phyloP scores from a whole-genome alignment of 2,797 vertebrate genomes.

The Myotis daubentonii region DNA sequence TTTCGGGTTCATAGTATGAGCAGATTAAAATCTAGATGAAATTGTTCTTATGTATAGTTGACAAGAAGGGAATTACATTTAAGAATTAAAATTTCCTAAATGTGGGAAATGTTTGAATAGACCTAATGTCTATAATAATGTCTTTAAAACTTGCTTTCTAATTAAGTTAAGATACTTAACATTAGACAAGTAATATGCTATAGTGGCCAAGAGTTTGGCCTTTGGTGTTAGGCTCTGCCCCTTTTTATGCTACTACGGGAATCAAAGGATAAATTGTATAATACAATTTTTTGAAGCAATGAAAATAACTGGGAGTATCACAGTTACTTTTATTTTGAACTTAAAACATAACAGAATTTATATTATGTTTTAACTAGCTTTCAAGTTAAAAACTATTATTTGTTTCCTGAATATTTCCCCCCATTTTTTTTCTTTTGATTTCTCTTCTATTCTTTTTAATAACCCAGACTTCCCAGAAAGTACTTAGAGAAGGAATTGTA shows the following conservation, averaged over 20 bases:
- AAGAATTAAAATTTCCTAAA: slow-evolving; percentile 25
- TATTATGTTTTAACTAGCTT: slow-evolving; percentile 45
- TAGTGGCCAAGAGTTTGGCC: not conserved
- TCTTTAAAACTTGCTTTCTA: slow-evolving; percentile 42
- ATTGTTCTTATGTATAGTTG: not conserved
- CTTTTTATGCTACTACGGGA: not conserved
- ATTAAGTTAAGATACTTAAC: slow-evolving; percentile 5
- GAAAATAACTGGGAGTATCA: not conserved
- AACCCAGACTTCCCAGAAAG: slow-evolving; percentile 21
- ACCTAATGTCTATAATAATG: not conserved
- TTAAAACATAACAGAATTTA: slow-evolving; percentile 6
- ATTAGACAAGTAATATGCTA: not conserved
- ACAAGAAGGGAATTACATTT: slow-evolving; percentile 33
- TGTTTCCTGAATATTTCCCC: slow-evolving; percentile 25
- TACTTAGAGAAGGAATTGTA: slow-evolving; percentile 29
- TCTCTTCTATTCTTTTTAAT: slow-evolving; percentile 29
- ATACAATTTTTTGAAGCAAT: not conserved
- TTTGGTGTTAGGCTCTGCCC: not conserved
- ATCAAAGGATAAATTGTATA: not conserved
- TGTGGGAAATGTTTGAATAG: not conserved
- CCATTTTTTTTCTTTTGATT: not conserved
- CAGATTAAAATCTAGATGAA: slow-evolving; percentile 31
- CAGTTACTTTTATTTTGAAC: not conserved
- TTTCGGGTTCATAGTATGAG: not conserved
- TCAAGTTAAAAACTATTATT: slow-evolving; percentile 24